Evolutionary conservation across 2,888 invertebrate species (phyloP).

Genomic region (Thymelicus acteon): DNA sequence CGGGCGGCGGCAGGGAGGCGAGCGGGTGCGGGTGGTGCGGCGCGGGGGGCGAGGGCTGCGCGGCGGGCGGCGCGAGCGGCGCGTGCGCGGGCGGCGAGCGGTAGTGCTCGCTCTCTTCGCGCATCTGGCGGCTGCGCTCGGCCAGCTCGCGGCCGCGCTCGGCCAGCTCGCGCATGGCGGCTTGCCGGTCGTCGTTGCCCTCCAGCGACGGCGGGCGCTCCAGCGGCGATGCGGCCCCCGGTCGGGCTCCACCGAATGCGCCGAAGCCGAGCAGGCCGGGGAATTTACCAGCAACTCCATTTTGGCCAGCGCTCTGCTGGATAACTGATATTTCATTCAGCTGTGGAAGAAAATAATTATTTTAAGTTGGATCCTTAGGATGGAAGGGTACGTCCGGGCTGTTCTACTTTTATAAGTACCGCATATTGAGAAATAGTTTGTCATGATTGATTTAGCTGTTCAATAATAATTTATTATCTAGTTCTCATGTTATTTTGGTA

Average conservation of each 20-base stretch:
- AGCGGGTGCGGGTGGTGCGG: constrained; percentile 68
- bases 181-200: constrained; percentile 74
- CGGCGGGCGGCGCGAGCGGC: constrained; percentile 71
- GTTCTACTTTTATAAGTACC: too few species aligned
- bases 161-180: constrained; percentile 82
- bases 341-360: constrained; percentile 72
- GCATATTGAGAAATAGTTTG: too few species aligned
- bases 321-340: constrained; percentile 92
- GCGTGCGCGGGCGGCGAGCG: constrained; percentile 70
- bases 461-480: too few species aligned
- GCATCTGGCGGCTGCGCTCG: constrained; percentile 78
- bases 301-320: constrained; percentile 89
- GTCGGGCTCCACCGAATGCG: constrained; percentile 85
- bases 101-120: constrained; percentile 77
- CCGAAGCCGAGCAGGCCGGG: constrained; percentile 91
- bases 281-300: constrained; percentile 88
- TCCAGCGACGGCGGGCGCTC: constrained; percentile 78
- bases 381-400: too few species aligned
- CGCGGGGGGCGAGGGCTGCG: constrained; percentile 63
- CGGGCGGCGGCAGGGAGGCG: constrained; percentile 86
- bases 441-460: too few species aligned
- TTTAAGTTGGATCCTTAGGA: background rate
- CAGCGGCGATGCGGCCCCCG: constrained; percentile 82
- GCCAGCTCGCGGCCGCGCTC: constrained; percentile 82
- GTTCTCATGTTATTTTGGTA: too few species aligned